These are phyloP conservation scores for Silurus aristotelis DNA, from an alignment of 2,797 vertebrate genomes.

Conservation along the genomic window DNA sequence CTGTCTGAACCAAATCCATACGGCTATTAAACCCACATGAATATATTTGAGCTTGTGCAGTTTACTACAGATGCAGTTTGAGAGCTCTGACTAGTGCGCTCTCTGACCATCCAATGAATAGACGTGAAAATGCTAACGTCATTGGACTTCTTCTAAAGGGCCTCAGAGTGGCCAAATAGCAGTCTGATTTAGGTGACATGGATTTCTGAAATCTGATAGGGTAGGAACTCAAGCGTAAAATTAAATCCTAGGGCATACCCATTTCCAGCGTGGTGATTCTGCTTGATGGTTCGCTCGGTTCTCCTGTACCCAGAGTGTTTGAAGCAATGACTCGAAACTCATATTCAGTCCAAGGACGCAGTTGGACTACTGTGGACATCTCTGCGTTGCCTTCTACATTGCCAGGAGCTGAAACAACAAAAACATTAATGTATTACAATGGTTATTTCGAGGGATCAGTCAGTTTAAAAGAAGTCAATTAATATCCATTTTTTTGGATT, in stretches of 20 bases:
- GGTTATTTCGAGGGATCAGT: no score
- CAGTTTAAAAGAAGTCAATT: neutral
- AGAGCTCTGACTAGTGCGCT: no score
- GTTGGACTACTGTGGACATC: constrained; percentile 80
- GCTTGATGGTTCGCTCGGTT: constrained; percentile 86
- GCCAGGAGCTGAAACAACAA: constrained; percentile 75
- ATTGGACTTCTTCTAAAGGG: no score
- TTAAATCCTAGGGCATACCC: constrained; percentile 69
- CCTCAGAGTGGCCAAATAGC: no score
- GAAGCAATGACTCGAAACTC: constrained; percentile 94
- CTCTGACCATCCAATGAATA: no score
- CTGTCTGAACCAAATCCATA: no score
- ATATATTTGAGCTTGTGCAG: no score
- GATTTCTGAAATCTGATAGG: no score
- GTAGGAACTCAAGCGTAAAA: neutral
- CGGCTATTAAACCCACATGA: no score
- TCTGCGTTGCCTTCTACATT: constrained; percentile 93
- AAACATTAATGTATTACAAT: neutral
- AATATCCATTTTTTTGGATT: neutral
- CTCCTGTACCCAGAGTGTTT: constrained; percentile 90
- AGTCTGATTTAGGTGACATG: no score
- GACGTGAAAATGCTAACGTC: no score
- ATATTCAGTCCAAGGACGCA: constrained; percentile 94
- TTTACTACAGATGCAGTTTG: no score
- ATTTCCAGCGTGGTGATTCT: constrained; percentile 84